Percentiles rank a stretch among this genome's conserved stretches.
These are phyloP conservation scores for Okapia johnstoni DNA, from an alignment of 2,113 vertebrate species.

Conservation along the genomic window DNA sequence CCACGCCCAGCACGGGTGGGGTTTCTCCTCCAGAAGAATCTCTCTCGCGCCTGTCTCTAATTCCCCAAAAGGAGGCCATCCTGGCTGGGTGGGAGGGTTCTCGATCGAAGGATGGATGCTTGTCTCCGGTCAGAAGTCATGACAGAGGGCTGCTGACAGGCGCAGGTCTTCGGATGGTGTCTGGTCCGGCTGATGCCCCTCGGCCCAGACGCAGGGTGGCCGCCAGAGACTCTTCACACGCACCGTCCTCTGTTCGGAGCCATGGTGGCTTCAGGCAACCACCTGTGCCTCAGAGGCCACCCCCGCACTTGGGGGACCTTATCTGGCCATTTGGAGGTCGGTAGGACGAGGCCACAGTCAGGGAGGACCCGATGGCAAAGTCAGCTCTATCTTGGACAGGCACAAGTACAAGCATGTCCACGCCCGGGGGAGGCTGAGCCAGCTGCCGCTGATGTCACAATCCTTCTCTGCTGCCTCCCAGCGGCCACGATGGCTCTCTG, in stretches of 20 bases:
- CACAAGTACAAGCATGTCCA: not conserved
- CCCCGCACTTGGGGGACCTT: not conserved
- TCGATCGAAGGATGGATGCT: not conserved
- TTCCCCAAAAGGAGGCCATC: conserved; percentile 29
- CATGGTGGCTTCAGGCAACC: not conserved
- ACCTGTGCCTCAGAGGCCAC: not conserved
- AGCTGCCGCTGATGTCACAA: conserved; percentile 39
- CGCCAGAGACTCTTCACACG: not conserved
- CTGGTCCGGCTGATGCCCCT: not conserved
- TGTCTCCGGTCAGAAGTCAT: not conserved
- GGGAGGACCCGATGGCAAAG: not conserved
- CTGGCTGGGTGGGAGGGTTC: not conserved
- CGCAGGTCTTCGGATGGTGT: not conserved
- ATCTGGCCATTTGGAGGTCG: conserved; percentile 49
- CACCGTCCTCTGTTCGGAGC: not conserved
- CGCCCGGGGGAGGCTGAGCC: conserved; percentile 10
- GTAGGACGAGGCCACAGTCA: not conserved
- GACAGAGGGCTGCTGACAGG: not conserved
- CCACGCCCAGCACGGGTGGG: not conserved
- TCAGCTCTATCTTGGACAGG: not conserved
- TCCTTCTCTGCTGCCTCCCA: conserved; percentile 48
- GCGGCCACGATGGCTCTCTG: not conserved
- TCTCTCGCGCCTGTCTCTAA: not conserved
- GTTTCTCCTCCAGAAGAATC: not conserved
- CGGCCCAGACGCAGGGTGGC: not conserved